Conservation (phyloP, 2,888 invertebrate genomes). For the Ferdinandea cuprea region DNA sequence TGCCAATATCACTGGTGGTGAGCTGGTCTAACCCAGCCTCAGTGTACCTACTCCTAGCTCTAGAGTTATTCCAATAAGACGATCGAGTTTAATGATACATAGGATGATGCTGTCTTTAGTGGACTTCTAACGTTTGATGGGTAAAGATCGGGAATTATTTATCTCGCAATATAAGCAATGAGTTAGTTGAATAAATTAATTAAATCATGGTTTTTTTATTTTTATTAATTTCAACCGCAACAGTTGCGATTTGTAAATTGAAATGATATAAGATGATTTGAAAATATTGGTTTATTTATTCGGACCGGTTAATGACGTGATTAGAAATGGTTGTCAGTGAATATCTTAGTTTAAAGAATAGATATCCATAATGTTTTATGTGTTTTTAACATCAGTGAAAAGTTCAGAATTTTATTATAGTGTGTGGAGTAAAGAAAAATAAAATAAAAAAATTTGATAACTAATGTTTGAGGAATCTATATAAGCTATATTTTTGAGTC, state of each 20-base stretch:
- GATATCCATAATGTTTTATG: too few relatives aligned
- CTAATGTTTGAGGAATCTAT: neutral
- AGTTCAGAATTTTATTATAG: too few relatives aligned
- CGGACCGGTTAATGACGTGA: constrained; percentile 11
- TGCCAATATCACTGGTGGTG: constrained; percentile 68
- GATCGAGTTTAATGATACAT: constrained; percentile 75
- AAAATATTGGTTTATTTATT: neutral
- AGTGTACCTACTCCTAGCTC: constrained; percentile 61
- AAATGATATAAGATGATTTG: neutral
- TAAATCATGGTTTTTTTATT: neutral
- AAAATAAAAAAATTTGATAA: too few relatives aligned
- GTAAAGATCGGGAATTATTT: constrained; percentile 75
- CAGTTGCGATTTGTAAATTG: constrained; percentile 11
- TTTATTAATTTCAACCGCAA: neutral
- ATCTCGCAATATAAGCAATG: constrained; percentile 65
- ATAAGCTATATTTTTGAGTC: too few relatives aligned
- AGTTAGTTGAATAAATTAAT: constrained; percentile 41
- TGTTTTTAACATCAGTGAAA: too few relatives aligned
- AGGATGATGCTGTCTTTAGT: constrained; percentile 75
- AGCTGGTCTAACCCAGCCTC: constrained; percentile 65
- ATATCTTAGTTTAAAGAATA: neutral
- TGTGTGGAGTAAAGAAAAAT: too few relatives aligned
- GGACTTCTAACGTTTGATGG: constrained; percentile 76
- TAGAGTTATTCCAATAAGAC: constrained; percentile 68
- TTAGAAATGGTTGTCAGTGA: neutral